Conservation (phyloP, 1,140 invertebrate genomes). For the Calephelis nemesis region DNA sequence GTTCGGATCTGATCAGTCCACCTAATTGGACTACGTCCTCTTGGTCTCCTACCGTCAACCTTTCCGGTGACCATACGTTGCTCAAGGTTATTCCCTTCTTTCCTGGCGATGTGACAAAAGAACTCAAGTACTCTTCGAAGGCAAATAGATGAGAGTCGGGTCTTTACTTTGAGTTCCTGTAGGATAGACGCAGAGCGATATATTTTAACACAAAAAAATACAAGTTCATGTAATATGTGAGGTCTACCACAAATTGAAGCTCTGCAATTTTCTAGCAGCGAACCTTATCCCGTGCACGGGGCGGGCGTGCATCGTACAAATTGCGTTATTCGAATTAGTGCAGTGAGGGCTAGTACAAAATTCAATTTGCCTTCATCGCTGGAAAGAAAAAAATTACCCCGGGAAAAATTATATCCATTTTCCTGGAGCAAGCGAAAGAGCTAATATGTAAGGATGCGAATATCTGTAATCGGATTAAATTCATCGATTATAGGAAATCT, state of each 20-base stretch:
- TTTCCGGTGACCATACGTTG: no score
- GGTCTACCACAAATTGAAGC: slow-evolving; percentile 3
- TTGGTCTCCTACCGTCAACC: no score
- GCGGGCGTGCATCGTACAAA: slow-evolving; percentile 55
- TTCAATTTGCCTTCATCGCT: slow-evolving; percentile 60
- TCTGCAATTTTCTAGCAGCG: slow-evolving; percentile 10
- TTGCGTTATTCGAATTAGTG: slow-evolving; percentile 72
- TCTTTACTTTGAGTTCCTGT: no score
- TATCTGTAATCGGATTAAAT: slow-evolving; percentile 65
- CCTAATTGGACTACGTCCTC: no score
- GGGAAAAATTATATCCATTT: slow-evolving; percentile 72
- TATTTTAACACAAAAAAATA: no score
- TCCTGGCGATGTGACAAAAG: no score
- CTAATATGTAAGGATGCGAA: slow-evolving; percentile 51
- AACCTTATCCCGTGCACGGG: neutral
- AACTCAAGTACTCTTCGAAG: no score
- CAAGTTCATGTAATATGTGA: no score
- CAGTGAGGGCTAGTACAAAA: slow-evolving; percentile 69
- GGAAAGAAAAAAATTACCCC: slow-evolving; percentile 31
- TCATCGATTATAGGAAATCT: slow-evolving; percentile 44
- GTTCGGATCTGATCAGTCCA: no score
- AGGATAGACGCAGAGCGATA: no score
- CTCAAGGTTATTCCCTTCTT: no score
- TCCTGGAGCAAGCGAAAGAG: slow-evolving; percentile 44
- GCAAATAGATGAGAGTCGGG: no score